Conservation (phyloP, 2,113 vertebrate species). For the Rhineura floridana region DNA sequence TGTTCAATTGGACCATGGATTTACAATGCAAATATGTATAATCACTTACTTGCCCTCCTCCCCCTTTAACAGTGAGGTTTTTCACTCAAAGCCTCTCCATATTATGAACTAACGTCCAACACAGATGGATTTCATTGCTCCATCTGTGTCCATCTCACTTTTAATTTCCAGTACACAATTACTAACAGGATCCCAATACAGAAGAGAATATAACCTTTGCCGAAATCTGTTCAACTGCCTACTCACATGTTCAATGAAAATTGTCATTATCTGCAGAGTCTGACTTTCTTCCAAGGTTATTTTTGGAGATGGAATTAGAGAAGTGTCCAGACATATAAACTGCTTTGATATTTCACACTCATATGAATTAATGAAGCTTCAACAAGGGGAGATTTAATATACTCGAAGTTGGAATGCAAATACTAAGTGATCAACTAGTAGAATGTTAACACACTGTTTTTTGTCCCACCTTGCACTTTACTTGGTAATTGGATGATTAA, state of each 20-base stretch:
- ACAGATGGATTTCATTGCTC: conserved; percentile 12
- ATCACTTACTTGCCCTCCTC: neutral
- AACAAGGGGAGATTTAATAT: conserved; percentile 33
- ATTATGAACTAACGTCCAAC: neutral
- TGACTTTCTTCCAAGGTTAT: conserved; percentile 49
- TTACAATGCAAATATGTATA: neutral
- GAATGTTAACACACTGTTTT: conserved; percentile 43
- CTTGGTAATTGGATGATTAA: conserved; percentile 29
- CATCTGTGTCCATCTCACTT: neutral
- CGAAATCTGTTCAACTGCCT: conserved; percentile 45
- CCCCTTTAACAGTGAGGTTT: conserved; percentile 3
- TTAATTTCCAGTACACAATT: conserved; percentile 31
- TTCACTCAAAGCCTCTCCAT: neutral
- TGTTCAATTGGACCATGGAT: too few species aligned
- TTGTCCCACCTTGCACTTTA: neutral
- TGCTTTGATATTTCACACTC: conserved; percentile 35
- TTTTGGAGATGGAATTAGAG: conserved; percentile 49
- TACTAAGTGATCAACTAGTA: conserved; percentile 42
- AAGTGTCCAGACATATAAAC: conserved; percentile 11
- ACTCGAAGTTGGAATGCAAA: conserved; percentile 49
- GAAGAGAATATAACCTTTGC: conserved; percentile 38
- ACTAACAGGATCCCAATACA: neutral
- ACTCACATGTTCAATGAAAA: conserved; percentile 21
- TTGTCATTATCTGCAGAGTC: conserved; percentile 33
- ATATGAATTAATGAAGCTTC: conserved; percentile 61